Conservation (phyloP, 2,888 invertebrate species). For the Imbricaverruca yamaguchii region DNA sequence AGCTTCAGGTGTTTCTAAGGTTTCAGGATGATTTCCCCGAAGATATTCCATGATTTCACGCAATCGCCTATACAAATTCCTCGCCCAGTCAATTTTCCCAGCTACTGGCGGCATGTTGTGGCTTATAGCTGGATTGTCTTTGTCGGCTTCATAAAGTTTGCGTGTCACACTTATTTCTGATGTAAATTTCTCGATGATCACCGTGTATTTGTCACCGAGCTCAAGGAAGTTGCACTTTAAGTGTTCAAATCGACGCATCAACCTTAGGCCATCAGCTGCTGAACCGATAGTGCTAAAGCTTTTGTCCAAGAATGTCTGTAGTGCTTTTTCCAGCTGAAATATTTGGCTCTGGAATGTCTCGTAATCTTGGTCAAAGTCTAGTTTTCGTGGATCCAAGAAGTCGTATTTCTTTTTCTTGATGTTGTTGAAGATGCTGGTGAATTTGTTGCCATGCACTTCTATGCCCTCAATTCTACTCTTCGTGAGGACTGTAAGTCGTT, state of each 20-base stretch:
- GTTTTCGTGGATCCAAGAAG: constrained; percentile 66
- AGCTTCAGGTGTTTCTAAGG: constrained; percentile 44
- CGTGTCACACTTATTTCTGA: constrained; percentile 60
- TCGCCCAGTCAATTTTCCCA: constrained; percentile 73
- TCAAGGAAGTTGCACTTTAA: constrained; percentile 62
- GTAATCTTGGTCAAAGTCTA: constrained; percentile 68
- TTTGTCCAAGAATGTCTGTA: constrained; percentile 62
- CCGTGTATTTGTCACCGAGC: constrained; percentile 64
- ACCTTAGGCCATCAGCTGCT: constrained; percentile 42
- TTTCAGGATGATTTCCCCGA: constrained; percentile 25
- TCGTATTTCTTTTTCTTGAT: constrained; percentile 68
- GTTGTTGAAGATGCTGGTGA: constrained; percentile 56
- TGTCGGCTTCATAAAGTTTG: constrained; percentile 68
- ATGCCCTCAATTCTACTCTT: constrained; percentile 72
- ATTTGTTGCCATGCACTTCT: constrained; percentile 59
- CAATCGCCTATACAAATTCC: constrained; percentile 64
- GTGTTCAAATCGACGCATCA: constrained; percentile 58
- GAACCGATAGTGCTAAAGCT: constrained; percentile 42
- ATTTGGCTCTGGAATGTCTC: constrained; percentile 60
- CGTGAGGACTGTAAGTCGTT: constrained; percentile 63
- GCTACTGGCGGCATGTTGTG: constrained; percentile 72
- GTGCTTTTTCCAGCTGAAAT: constrained; percentile 59
- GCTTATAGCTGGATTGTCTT: constrained; percentile 63
- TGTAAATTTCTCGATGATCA: constrained; percentile 58
- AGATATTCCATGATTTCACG: constrained; percentile 63